Evolutionary conservation across 2,797 vertebrate species (phyloP).

Genomic region (Rhinoraja longicauda): DNA sequence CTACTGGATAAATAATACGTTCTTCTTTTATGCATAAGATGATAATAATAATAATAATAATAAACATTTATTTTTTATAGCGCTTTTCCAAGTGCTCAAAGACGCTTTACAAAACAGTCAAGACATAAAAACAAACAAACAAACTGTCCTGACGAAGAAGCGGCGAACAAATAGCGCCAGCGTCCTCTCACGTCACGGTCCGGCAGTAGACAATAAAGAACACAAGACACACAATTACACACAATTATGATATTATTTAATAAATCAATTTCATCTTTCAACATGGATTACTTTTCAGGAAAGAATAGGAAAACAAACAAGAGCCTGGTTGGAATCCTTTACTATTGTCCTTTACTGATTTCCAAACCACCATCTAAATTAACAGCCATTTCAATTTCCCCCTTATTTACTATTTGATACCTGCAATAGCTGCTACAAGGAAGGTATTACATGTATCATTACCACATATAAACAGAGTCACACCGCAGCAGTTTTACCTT

Average conservation of each 20-base stretch:
- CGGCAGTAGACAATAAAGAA: too few relatives aligned
- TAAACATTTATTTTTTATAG: too few relatives aligned
- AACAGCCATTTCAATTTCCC: slow-evolving; percentile 3
- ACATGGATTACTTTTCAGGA: background rate
- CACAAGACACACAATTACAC: too few relatives aligned
- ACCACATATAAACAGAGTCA: background rate
- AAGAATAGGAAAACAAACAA: background rate
- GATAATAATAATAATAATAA: too few relatives aligned
- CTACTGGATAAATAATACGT: background rate
- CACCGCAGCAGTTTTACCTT: background rate
- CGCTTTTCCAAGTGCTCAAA: too few relatives aligned
- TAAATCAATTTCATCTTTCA: background rate
- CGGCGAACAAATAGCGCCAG: too few relatives aligned
- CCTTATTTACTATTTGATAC: background rate
- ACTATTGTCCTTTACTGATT: background rate
- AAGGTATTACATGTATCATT: background rate
- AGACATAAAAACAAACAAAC: too few relatives aligned
- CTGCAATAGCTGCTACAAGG: background rate
- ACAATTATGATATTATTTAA: background rate
- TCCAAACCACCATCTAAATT: background rate
- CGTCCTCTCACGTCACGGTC: too few relatives aligned
- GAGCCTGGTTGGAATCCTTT: background rate
- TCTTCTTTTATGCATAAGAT: background rate
- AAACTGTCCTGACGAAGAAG: too few relatives aligned
- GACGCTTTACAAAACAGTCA: too few relatives aligned